Conservation (phyloP, 2,888 invertebrate species). For the Lottia scabra region DNA sequence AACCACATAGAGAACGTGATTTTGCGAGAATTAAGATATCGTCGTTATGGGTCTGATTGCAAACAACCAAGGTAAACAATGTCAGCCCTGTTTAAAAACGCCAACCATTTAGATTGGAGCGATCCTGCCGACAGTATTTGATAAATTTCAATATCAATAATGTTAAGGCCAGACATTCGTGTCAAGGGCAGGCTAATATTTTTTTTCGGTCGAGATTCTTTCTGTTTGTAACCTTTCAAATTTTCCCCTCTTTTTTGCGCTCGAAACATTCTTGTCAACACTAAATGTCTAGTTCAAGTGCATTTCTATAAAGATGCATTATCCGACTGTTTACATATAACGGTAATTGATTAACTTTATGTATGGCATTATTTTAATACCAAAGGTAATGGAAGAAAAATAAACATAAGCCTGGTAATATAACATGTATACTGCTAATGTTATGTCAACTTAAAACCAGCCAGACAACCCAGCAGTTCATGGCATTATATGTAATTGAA, state of each 20-base stretch:
- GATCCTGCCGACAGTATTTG: background rate
- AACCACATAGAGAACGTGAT: background rate
- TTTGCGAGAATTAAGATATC: background rate
- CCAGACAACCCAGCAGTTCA: background rate
- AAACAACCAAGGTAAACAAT: background rate
- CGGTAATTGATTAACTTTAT: background rate
- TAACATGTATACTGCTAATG: background rate
- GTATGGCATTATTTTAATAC: too few relatives aligned
- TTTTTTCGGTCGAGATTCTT: background rate
- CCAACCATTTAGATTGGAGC: background rate
- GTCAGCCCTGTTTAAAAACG: background rate
- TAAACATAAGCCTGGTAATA: background rate
- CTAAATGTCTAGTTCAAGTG: background rate
- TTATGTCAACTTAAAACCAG: background rate
- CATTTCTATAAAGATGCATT: background rate
- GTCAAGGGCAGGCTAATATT: constrained; percentile 3
- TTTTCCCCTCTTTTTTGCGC: background rate
- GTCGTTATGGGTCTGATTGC: background rate
- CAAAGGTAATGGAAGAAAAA: too few relatives aligned
- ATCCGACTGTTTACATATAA: background rate
- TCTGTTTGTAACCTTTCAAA: too few relatives aligned
- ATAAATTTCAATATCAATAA: background rate
- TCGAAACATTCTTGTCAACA: background rate
- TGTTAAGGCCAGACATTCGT: background rate
- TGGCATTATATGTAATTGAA: background rate